phyloP scores from a whole-genome alignment of 2,888 invertebrate genomes.

The Chloroclysta siterata region DNA sequence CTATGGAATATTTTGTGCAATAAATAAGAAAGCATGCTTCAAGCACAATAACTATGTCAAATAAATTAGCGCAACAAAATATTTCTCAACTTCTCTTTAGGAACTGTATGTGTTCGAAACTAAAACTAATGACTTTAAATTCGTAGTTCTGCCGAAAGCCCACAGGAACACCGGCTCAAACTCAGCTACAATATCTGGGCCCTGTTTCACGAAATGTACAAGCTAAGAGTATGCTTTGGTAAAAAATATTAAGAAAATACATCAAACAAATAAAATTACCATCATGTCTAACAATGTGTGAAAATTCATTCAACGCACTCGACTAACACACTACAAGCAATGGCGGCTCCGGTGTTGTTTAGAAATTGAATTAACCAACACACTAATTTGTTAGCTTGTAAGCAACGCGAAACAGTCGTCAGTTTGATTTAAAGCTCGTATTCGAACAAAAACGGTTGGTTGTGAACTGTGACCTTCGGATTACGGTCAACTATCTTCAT shows the following conservation, averaged over 20 bases:
- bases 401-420: constrained; percentile 6
- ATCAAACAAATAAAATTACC: not conserved
- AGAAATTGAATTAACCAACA: not conserved
- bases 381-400: constrained; percentile 6
- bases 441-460: constrained; percentile 50
- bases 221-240: not conserved
- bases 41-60: constrained; percentile 49
- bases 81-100: constrained; percentile 53
- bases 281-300: not conserved
- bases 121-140: constrained; percentile 68
- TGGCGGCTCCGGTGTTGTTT: no score
- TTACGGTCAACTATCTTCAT: constrained; percentile 65
- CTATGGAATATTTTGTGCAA: constrained; percentile 43
- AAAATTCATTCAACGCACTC: not conserved
- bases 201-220: constrained; percentile 15
- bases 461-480: constrained; percentile 68
- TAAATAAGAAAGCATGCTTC: constrained; percentile 50
- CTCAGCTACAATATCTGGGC: constrained; percentile 1
- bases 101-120: constrained; percentile 65
- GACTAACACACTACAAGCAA: not conserved
- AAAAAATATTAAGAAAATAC: not conserved
- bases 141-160: constrained; percentile 47
- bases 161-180: constrained; percentile 6
- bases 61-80: constrained; percentile 42
- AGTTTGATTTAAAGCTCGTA: constrained; percentile 42